Evolutionary conservation across 2,888 invertebrate species (phyloP).

Genomic region (Oeneis ivallda): DNA sequence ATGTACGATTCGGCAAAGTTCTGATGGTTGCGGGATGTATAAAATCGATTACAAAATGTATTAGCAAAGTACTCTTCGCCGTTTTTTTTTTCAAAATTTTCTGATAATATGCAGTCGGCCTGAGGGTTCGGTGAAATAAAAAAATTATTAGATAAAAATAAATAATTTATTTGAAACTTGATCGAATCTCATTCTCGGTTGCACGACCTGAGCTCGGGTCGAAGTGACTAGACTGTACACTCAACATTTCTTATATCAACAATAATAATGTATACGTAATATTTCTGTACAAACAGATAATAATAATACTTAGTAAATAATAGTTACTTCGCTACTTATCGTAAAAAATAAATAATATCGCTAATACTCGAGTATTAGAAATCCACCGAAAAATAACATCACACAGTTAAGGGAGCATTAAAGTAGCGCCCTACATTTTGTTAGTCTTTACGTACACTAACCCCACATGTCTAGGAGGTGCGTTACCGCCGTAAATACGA

Average conservation of each 20-base stretch:
- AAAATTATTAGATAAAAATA: constrained; percentile 69
- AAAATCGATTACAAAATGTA: too few relatives aligned
- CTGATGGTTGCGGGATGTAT: too few relatives aligned
- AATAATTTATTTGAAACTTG: constrained; percentile 75
- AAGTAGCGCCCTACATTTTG: constrained; percentile 71
- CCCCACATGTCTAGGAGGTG: constrained; percentile 54
- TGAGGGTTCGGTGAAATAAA: constrained; percentile 19
- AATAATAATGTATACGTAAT: constrained; percentile 69
- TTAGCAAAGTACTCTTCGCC: too few relatives aligned
- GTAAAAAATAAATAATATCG: constrained; percentile 73
- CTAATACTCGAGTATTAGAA: constrained; percentile 82
- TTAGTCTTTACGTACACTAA: constrained; percentile 74
- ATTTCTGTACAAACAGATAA: constrained; percentile 75
- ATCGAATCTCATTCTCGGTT: constrained; percentile 66
- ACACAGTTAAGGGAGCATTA: constrained; percentile 67
- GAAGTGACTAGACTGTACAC: constrained; percentile 80
- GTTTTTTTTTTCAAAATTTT: too few relatives aligned
- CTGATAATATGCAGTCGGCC: too few relatives aligned
- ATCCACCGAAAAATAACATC: constrained; percentile 77
- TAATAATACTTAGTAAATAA: constrained; percentile 65
- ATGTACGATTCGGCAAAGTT: too few relatives aligned
- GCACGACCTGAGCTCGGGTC: constrained; percentile 74
- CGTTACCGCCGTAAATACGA: constrained; percentile 41
- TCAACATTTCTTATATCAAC: constrained; percentile 69
- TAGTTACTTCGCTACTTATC: constrained; percentile 77